These are phyloP conservation scores for Anodontia alba DNA, from an alignment of 2,888 invertebrate genomes.

Conservation along the genomic window DNA sequence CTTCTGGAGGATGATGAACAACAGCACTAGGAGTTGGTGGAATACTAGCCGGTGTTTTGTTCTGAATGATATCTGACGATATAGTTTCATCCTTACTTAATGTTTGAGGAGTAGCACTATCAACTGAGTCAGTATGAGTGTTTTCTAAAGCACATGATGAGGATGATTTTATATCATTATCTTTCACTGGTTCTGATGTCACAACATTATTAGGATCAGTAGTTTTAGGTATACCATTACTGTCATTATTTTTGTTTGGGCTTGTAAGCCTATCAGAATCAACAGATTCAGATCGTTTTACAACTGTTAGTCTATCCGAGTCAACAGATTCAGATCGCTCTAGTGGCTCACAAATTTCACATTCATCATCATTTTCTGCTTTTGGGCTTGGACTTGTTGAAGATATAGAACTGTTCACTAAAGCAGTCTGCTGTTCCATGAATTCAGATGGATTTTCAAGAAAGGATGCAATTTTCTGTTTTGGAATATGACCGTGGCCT, in stretches of 20 bases:
- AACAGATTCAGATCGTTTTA: slow-evolving; percentile 36
- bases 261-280: slow-evolving; percentile 37
- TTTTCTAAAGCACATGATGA: background rate
- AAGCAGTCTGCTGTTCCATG: slow-evolving; percentile 94
- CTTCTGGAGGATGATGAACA: slow-evolving; percentile 52
- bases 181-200: background rate
- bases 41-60: background rate
- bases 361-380: slow-evolving; percentile 16
- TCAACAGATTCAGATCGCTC: slow-evolving; percentile 45
- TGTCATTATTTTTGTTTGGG: background rate
- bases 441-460: slow-evolving; percentile 97
- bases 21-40: slow-evolving; percentile 25
- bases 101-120: background rate
- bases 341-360: background rate
- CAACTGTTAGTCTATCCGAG: slow-evolving; percentile 33
- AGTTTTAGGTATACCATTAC: no score
- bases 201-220: background rate
- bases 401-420: slow-evolving; percentile 86
- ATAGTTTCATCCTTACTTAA: background rate
- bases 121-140: background rate
- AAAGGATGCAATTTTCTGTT: slow-evolving; percentile 87
- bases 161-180: background rate
- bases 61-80: background rate
- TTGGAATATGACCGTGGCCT: slow-evolving; percentile 79
- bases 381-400: slow-evolving; percentile 63